Percentiles rank a stretch among this genome's conserved stretches.
Evolutionary conservation across 2,113 vertebrate species (phyloP).

Genomic region (Perca flavescens): DNA sequence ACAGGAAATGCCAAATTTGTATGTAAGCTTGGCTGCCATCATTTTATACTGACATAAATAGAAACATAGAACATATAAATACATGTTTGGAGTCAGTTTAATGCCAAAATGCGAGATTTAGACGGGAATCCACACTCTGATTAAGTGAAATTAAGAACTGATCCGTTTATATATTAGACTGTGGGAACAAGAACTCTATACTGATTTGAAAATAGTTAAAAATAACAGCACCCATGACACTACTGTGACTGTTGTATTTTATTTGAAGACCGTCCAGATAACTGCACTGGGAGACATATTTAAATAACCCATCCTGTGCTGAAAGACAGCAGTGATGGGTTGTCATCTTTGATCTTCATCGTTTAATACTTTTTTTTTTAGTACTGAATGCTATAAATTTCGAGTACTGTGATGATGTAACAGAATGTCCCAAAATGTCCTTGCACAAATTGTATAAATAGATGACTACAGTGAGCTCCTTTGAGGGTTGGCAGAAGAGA

Average conservation of each 20-base stretch:
- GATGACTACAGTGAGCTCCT: conserved; percentile 13
- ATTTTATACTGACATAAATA: conserved; percentile 21
- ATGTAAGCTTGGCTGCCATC: conserved; percentile 23
- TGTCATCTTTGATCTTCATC: conserved; percentile 20
- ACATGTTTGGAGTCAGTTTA: conserved; percentile 5
- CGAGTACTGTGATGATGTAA: conserved; percentile 27
- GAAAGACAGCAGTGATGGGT: conserved; percentile 20
- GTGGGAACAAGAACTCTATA: neutral
- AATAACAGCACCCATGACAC: conserved; percentile 44
- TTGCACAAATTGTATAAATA: conserved; percentile 27
- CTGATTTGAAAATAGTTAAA: conserved; percentile 34
- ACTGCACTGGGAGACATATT: neutral
- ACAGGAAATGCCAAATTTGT: conserved; percentile 14
- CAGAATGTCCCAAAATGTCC: conserved; percentile 22
- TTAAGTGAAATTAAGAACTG: neutral
- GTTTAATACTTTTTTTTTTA: conserved; percentile 13
- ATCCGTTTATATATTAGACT: neutral
- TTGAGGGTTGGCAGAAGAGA: neutral
- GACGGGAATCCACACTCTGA: neutral
- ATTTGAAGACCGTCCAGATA: conserved; percentile 44
- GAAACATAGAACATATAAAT: conserved; percentile 12
- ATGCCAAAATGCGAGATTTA: neutral
- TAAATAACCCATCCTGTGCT: neutral
- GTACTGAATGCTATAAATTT: conserved; percentile 6
- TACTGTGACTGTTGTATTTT: conserved; percentile 23